These are phyloP conservation scores for Alouatta palliata DNA, from an alignment of 2,113 vertebrate genomes.

Conservation along the genomic window DNA sequence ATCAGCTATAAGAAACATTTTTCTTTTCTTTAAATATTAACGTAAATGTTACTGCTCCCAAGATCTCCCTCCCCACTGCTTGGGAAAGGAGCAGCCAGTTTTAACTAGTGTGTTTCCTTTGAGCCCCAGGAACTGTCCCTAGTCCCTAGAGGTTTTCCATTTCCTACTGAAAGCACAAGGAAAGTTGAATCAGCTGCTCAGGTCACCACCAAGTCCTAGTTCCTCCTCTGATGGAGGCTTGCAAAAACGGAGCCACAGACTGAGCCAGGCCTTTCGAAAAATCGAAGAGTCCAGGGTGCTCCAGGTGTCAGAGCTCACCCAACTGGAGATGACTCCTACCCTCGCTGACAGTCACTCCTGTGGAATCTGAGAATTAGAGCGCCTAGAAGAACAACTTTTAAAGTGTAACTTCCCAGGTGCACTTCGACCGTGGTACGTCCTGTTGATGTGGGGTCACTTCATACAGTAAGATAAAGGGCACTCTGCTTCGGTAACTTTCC, in stretches of 20 bases:
- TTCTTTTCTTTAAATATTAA: constrained; percentile 5
- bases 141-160: background rate
- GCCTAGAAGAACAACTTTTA: background rate
- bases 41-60: background rate
- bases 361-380: background rate
- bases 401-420: background rate
- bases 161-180: background rate
- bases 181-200: background rate
- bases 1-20: background rate
- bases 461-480: background rate
- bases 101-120: background rate
- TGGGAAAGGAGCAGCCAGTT: background rate
- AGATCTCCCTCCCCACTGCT: background rate
- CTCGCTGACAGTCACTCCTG: background rate
- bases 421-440: background rate
- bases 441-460: too few species aligned
- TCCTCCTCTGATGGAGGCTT: background rate
- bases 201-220: background rate
- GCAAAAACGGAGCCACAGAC: background rate
- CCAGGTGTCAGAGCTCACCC: background rate
- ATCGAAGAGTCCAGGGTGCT: background rate
- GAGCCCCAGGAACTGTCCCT: background rate
- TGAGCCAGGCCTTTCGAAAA: background rate
- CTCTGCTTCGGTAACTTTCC: background rate
- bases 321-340: background rate